A percentile compares a stretch with the other conserved stretches of the same genome.
Conservation (phyloP, 2,113 vertebrate species). For the Labrus mixtus region DNA sequence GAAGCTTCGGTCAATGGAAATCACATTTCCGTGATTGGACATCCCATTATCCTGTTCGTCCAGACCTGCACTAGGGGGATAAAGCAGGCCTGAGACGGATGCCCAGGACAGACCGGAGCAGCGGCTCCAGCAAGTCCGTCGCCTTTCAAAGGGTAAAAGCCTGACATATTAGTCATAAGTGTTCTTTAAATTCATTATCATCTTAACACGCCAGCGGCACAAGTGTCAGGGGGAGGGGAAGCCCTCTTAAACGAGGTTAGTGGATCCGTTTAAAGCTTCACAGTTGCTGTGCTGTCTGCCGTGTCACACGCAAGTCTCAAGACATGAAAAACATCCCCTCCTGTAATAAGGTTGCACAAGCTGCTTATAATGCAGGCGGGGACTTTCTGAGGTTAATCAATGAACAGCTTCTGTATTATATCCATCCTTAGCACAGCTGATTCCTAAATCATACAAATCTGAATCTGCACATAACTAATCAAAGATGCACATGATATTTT, state of each 20-base stretch:
- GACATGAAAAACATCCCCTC: slow-evolving; percentile 74
- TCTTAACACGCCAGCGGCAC: slow-evolving; percentile 82
- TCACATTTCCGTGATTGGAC: slow-evolving; percentile 89
- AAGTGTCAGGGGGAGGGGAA: slow-evolving; percentile 82
- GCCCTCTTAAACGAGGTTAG: slow-evolving; percentile 84
- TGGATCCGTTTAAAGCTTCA: slow-evolving; percentile 83
- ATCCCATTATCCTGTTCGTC: slow-evolving; percentile 86
- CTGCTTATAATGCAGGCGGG: slow-evolving; percentile 67
- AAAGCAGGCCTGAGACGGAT: slow-evolving; percentile 79
- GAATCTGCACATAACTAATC: not conserved
- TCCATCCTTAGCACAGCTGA: slow-evolving; percentile 37
- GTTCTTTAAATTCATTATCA: slow-evolving; percentile 90
- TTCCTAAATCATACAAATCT: slow-evolving; percentile 36
- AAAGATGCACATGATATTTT: slow-evolving; percentile 27
- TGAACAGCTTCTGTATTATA: slow-evolving; percentile 59
- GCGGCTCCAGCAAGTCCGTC: slow-evolving; percentile 83
- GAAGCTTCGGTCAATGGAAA: slow-evolving; percentile 85
- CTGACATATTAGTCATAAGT: slow-evolving; percentile 88
- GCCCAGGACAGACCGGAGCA: slow-evolving; percentile 81
- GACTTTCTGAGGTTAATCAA: slow-evolving; percentile 72
- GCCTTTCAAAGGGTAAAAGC: slow-evolving; percentile 87
- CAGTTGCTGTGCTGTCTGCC: slow-evolving; percentile 79
- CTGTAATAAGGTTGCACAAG: slow-evolving; percentile 73
- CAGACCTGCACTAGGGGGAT: slow-evolving; percentile 81
- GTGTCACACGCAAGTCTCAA: slow-evolving; percentile 78